Conservation (phyloP, 2,113 vertebrate species). For the Neotoma lepida region DNA sequence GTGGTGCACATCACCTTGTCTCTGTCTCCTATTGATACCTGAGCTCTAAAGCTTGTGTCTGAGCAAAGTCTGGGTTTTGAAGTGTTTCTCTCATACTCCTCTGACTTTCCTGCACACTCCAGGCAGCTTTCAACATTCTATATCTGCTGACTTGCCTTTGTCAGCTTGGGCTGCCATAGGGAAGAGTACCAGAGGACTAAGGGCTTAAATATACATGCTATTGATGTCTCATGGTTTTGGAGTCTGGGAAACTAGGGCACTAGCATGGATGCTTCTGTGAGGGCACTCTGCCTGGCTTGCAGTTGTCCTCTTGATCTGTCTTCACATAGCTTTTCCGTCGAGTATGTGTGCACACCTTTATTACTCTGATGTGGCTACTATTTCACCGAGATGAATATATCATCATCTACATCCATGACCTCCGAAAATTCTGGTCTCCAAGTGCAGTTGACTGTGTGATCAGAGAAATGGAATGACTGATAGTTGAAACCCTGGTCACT, state of each 20-base stretch:
- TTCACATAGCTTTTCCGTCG: neutral
- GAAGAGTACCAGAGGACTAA: neutral
- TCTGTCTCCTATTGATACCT: neutral
- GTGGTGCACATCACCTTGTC: rapidly evolving
- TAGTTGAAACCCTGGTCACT: neutral
- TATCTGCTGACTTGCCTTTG: neutral
- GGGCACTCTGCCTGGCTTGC: neutral
- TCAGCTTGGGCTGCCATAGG: neutral
- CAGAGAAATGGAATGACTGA: neutral
- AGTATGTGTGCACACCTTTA: neutral
- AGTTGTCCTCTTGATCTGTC: neutral
- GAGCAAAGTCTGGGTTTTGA: neutral
- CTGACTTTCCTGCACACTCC: neutral
- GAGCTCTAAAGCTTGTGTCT: neutral
- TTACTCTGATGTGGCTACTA: neutral
- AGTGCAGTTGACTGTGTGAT: neutral
- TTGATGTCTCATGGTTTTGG: neutral
- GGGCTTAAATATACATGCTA: neutral
- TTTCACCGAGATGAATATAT: neutral
- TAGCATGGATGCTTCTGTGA: neutral
- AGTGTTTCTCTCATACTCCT: neutral
- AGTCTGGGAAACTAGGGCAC: neutral
- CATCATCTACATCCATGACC: neutral
- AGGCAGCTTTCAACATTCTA: neutral
- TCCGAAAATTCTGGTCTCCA: neutral